Conservation (phyloP, 2,888 invertebrate genomes). For the Apotomis turbidana region DNA sequence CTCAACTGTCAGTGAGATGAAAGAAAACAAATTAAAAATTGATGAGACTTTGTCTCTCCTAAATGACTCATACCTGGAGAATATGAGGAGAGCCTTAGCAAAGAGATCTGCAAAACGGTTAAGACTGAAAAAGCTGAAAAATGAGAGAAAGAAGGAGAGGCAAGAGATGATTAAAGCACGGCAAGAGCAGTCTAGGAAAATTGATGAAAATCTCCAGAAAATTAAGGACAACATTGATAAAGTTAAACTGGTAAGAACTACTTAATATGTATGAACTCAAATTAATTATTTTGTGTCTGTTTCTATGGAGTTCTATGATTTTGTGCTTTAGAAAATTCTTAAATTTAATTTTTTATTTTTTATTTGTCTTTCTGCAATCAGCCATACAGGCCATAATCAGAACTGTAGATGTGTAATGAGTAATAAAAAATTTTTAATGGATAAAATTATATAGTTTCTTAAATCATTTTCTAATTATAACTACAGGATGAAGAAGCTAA, state of each 20-base stretch:
- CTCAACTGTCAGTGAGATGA: conserved; percentile 74
- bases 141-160: conserved; percentile 65
- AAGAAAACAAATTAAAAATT: conserved; percentile 75
- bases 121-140: conserved; percentile 71
- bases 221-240: conserved; percentile 86
- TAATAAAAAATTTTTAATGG: too few species aligned
- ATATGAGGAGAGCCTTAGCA: conserved; percentile 70
- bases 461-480: neutral
- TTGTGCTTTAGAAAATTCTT: too few species aligned
- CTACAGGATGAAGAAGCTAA: conserved; percentile 86
- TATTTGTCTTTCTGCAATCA: too few species aligned
- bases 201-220: conserved; percentile 87
- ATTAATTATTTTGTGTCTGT: too few species aligned
- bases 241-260: conserved; percentile 79
- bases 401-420: too few species aligned
- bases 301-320: too few species aligned
- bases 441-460: too few species aligned
- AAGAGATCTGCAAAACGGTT: conserved; percentile 77
- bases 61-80: conserved; percentile 67
- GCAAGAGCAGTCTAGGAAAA: conserved; percentile 82
- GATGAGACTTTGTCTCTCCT: conserved; percentile 66
- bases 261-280: neutral
- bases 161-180: conserved; percentile 66
- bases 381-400: too few species aligned
- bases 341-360: too few species aligned